Evolutionary conservation across 1,140 invertebrate species (phyloP), one percentile per base, ranked within the genome.

Genomic region (Myzus persicae): DNA sequence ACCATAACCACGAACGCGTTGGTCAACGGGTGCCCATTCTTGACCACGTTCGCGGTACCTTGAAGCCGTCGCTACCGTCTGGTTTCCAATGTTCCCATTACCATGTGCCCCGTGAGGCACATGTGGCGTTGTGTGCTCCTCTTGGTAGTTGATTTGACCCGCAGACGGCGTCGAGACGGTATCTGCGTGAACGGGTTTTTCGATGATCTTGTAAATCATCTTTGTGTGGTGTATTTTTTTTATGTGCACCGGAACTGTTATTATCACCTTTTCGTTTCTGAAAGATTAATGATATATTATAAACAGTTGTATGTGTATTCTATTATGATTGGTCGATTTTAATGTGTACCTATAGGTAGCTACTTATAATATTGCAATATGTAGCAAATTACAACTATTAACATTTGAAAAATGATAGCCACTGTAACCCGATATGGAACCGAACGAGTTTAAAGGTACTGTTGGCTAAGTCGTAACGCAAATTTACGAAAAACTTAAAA

Each of bases 131-230:
- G 18, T 0, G 59, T 31, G n/a, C 18, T 9, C 31, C 14, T 85
- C 40, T 26, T 31, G 22, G 42, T 85, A 26, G 11, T 1, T 6
- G 3, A 84, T 24, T 40, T 42, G 82, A 84, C 11, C 24, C 18
- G 36, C 3, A 0, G 24, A 85, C 5, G 4, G 31, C 59, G 85
- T 87, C 3, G 18, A 3, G 59, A 18, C 6, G 31, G 31, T 20
- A 2, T 46, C 24, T 11, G 51, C 46, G 87, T 5, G 11, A 36
- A 90, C 51, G 67, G 90, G 90, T 24, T 59, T 91, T 18, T 81
- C 90, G 40, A 81, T 31, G n/a, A 91, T 91, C 22, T 81, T 42
- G 42, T 91, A 81, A 81, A 91, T 38, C 18, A 67, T 81, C 38
- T 81, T 91, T 18, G 67, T 46, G 54, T 91, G 67, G 46, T 91